Evolutionary conservation across 2,888 invertebrate species (phyloP), one percentile per base, ranked within the genome.

Genomic region (Papilio demoleus): DNA sequence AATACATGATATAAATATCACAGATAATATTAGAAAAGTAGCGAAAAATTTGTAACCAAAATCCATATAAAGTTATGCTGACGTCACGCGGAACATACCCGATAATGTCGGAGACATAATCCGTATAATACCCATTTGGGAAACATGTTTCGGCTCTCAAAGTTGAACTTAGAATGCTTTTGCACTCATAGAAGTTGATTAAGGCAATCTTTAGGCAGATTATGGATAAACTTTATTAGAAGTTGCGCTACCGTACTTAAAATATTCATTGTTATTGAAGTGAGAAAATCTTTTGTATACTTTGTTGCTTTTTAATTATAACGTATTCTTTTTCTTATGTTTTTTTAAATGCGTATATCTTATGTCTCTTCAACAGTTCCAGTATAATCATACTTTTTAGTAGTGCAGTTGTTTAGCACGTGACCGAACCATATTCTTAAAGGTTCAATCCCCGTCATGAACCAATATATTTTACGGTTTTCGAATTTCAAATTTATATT

Each of bases 181-280:
- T 14, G 53, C 24, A 53, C 27, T 53, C 27, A 53, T n/a, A 53
- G 53, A 53, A 27, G n/a, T 6, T 53, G 27, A 53, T 53, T 53
- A 53, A 53, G 27, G 14, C 5, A 53, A 53, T 6, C 27, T 53
- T 53, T 27, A 24, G 24, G 14, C 14, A 24, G 50, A 27, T 50
- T 24, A 24, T 27, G 14, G 53, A 1, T 27, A 8, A 53, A 24
- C 53, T 53, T 53, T 27, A 27, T 27, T 27, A 53, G 27, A 27
- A 27, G 8, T 27, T 27, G 19, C 14, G 24, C 5, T 53, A 22
- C n/a, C 53, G 24, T 27, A 24, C 24, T 14, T 27, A n/a, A 50
- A 27, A 53, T 53, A 27, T 53, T n/a, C 22, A 42, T 42, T 40
- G 14, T n/a, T 40, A 40, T 40, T 42, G 17, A 6, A 12, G 22